Evolutionary conservation across 2,113 vertebrate genomes (phyloP).

Genomic region (Oreochromis tanganicae): DNA sequence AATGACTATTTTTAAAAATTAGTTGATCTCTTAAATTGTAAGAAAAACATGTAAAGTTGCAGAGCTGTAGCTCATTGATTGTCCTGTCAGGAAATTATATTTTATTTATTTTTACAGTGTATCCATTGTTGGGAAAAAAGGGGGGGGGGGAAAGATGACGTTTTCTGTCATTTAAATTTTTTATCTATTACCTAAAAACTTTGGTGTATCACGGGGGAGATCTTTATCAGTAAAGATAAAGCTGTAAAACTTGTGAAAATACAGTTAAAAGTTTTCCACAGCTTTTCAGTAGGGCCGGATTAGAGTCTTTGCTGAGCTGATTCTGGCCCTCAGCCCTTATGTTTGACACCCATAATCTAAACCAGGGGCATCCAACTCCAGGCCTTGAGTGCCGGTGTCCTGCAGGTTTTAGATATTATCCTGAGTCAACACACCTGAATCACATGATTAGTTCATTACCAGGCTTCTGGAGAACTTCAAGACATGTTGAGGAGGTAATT

Average conservation of each 20-base stretch:
- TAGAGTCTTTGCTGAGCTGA: background rate
- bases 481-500: background rate
- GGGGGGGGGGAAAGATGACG: fast-evolving
- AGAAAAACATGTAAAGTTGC: background rate
- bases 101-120: background rate
- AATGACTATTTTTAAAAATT: background rate
- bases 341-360: background rate
- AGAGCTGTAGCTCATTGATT: background rate
- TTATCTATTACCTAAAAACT: background rate
- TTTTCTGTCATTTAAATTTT: background rate
- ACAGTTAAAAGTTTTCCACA: background rate
- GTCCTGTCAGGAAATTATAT: background rate
- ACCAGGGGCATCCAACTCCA: background rate
- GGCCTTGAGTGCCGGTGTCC: fast-evolving
- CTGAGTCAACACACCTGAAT: background rate
- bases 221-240: background rate
- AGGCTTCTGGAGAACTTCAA: fast-evolving
- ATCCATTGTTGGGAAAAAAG: background rate
- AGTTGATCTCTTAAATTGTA: background rate
- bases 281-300: background rate
- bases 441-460: background rate
- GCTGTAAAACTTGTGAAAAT: fast-evolving
- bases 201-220: background rate
- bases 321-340: fast-evolving
- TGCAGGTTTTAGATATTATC: background rate